phyloP scores from a whole-genome alignment of 2,113 vertebrate species.

The Podocnemis expansa region DNA sequence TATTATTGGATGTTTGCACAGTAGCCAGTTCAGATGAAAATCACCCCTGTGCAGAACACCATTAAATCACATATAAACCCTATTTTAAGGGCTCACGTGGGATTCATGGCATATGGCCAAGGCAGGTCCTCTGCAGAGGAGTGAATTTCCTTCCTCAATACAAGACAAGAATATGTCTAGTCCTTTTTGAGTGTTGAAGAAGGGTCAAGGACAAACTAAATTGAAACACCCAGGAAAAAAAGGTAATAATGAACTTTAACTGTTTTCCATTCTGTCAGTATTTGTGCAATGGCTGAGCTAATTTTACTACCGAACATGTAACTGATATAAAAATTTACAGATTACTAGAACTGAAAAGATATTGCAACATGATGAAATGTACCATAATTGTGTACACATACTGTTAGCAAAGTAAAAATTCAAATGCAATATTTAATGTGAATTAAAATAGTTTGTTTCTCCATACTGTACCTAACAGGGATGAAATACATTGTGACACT shows the following conservation, averaged over 20 bases:
- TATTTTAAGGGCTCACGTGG: not conserved
- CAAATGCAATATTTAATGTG: not conserved
- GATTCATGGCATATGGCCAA: rapidly evolving
- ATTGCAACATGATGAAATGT: not conserved
- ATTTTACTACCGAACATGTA: not conserved
- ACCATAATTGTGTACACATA: not conserved
- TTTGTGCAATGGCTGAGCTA: not conserved
- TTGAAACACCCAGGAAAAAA: not conserved
- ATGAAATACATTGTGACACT: not conserved
- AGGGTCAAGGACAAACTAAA: not conserved
- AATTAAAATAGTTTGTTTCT: not conserved
- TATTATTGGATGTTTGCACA: conserved; percentile 29
- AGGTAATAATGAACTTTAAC: not conserved
- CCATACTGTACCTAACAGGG: not conserved
- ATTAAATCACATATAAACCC: not conserved
- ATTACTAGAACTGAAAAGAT: not conserved
- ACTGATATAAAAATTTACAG: not conserved
- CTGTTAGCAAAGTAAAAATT: not conserved
- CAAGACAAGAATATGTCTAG: not conserved
- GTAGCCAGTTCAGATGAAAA: conserved; percentile 45
- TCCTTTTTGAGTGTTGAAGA: not conserved
- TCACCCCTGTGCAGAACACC: not conserved
- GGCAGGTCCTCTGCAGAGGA: not conserved
- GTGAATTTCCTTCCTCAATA: not conserved
- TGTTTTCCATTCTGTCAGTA: not conserved